phyloP scores from a whole-genome alignment of 2,113 vertebrate species.

The Orycteropus afer region DNA sequence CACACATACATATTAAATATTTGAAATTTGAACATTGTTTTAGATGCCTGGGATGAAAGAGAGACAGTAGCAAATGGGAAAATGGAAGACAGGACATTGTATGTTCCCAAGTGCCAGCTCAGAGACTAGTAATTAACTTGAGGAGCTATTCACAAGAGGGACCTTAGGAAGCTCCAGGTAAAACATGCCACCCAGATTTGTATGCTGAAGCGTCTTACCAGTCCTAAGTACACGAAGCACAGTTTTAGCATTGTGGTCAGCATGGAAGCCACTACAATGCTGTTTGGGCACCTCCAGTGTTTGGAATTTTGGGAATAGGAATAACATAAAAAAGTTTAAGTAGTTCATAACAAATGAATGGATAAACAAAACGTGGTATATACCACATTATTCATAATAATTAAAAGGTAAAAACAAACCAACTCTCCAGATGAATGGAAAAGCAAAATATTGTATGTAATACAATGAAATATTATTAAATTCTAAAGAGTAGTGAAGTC shows the following conservation, averaged over 20 bases:
- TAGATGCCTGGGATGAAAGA: background rate
- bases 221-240: background rate
- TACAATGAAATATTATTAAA: too few species aligned
- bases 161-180: background rate
- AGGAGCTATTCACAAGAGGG: background rate
- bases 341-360: too few species aligned
- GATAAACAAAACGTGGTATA: too few species aligned
- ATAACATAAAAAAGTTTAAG: background rate
- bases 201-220: background rate
- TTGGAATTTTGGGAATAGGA: background rate
- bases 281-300: too few species aligned
- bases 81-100: fast-evolving
- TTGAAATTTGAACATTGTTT: background rate
- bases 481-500: too few species aligned
- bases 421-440: too few species aligned
- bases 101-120: background rate
- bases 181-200: too few species aligned
- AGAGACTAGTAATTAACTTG: too few species aligned
- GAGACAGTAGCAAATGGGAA: background rate
- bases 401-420: too few species aligned
- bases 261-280: background rate
- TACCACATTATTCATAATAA: too few species aligned
- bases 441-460: too few species aligned
- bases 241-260: background rate
- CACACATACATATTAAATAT: too few species aligned